phyloP scores from a whole-genome alignment of 1,140 invertebrate species.

The Leptinotarsa texana region DNA sequence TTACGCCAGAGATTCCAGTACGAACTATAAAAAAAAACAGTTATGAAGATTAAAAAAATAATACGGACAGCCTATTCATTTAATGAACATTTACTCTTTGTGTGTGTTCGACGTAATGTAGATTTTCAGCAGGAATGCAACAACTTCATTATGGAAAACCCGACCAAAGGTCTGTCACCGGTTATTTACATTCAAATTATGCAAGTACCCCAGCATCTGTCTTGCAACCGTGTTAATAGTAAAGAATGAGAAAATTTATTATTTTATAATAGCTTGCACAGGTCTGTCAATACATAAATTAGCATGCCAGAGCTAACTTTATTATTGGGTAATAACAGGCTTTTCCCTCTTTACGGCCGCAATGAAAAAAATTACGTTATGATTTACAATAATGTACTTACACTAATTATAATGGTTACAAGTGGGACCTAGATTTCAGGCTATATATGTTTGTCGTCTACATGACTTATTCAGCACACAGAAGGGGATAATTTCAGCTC shows the following conservation, averaged over 20 bases:
- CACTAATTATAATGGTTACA: not conserved
- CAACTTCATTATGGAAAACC: not conserved
- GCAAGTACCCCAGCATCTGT: not conserved
- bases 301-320: not conserved
- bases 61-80: too few relatives aligned
- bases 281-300: slow-evolving; percentile 5
- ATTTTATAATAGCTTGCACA: not conserved
- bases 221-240: slow-evolving; percentile 5
- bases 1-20: too few relatives aligned
- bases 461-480: too few relatives aligned
- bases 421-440: not conserved
- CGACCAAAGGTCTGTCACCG: not conserved
- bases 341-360: not conserved
- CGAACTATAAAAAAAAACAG: too few relatives aligned
- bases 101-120: too few relatives aligned
- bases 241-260: not conserved
- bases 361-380: not conserved
- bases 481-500: too few relatives aligned
- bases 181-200: not conserved
- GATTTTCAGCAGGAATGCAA: too few relatives aligned
- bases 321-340: slow-evolving; percentile 8
- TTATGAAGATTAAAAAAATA: too few relatives aligned
- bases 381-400: slow-evolving; percentile 6
- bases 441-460: not conserved
- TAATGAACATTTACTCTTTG: too few relatives aligned